These are phyloP conservation scores for Gymnoscopelus braueri DNA, from an alignment of 2,797 vertebrate species.

Conservation along the genomic window DNA sequence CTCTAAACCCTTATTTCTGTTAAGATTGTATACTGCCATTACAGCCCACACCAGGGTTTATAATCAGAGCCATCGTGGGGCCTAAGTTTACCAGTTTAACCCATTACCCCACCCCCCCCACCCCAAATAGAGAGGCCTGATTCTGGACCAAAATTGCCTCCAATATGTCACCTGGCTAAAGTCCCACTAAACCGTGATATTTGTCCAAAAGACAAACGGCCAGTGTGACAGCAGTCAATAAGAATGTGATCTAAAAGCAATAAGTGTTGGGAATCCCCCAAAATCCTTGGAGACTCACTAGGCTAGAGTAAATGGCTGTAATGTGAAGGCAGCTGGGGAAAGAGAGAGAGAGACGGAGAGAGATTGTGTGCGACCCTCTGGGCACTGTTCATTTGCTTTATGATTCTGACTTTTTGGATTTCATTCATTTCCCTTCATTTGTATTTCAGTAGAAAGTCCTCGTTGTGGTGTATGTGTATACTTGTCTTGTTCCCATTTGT, in stretches of 20 bases:
- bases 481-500: no score
- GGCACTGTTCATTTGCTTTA: conserved; percentile 36
- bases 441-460: no score
- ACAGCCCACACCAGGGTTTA: conserved; percentile 51
- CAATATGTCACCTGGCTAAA: conserved; percentile 82
- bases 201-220: conserved; percentile 85
- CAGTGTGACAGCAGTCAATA: conserved; percentile 86
- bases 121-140: conserved; percentile 79
- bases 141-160: conserved; percentile 82
- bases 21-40: conserved; percentile 33
- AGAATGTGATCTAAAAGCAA: conserved; percentile 87
- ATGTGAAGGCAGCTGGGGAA: conserved; percentile 77
- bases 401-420: conserved; percentile 25
- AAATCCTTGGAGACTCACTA: conserved; percentile 73
- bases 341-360: conserved; percentile 62
- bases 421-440: no score
- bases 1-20: conserved; percentile 53
- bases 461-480: no score
- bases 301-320: conserved; percentile 63
- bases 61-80: conserved; percentile 58
- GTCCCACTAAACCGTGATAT: conserved; percentile 74
- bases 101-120: conserved; percentile 76
- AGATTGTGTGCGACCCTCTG: conserved; percentile 19
- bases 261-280: conserved; percentile 74
- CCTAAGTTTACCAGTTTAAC: conserved; percentile 80